Evolutionary conservation across 2,797 vertebrate species (phyloP), one percentile per base, ranked within the genome.

Genomic region (Eidolon dupreanum): DNA sequence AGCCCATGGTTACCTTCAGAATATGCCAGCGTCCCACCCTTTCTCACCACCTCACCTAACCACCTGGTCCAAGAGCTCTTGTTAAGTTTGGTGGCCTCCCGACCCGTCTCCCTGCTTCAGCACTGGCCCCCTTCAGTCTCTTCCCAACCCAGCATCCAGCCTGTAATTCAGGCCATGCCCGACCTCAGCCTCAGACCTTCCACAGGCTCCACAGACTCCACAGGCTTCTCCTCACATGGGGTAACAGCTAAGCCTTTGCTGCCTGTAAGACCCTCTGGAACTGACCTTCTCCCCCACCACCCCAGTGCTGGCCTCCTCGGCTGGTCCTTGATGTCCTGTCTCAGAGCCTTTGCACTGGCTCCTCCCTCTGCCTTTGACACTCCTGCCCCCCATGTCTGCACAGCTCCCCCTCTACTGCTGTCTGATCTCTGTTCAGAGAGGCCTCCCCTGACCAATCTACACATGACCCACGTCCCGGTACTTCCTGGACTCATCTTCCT

Each of bases 311-410:
- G 26, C 20, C 41, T 28, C 53, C 22, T 33, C 20, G 8, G 59
- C 68, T 5, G 1, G 57, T n/a, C 33, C 43, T 71, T 11, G 6
- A 59, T 26, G 53, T 49, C n/a, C 20, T 1, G 2, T n/a, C 84
- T 77, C 24, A 2, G 55, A 57, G 63, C 63, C 66, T 96, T 97
- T n/a, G 70, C 38, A 22, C 20, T 2, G 26, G 46, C 57, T 13
- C 9, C n/a, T 83, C 31, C 65, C 20, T 61, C 66, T n/a, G 28
- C 87, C 51, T 63, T 55, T 53, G 46, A 75, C 26, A 4, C 1
- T 41, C 49, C 28, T n/a, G 0, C 36, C 9, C 16, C 3, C 16
- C 3, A 1, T 6, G 2, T n/a, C 51, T 59, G 38, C n/a, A 51
- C 38, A 17, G 65, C 12, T 3, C 33, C 13, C 16, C 36, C 6